Evolutionary conservation across 2,797 vertebrate genomes (phyloP).

Genomic region (Lutjanus campechanus): DNA sequence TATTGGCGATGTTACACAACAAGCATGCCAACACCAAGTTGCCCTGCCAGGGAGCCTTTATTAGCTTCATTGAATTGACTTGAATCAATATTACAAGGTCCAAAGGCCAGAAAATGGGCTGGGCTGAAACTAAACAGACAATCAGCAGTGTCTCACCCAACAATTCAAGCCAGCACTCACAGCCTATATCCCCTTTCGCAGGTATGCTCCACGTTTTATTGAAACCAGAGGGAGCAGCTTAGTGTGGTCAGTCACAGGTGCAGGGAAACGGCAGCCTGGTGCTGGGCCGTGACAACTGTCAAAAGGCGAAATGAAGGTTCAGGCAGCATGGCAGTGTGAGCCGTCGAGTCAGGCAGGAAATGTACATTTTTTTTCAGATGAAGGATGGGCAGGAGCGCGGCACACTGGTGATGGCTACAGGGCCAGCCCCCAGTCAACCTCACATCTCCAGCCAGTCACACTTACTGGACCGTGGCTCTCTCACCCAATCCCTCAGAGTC

Average conservation of each 20-base stretch:
- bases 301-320: slow-evolving; percentile 67
- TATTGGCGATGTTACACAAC: slow-evolving; percentile 44
- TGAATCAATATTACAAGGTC: slow-evolving; percentile 48
- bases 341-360: slow-evolving; percentile 61
- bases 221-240: slow-evolving; percentile 67
- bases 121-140: slow-evolving; percentile 33
- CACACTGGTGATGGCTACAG: slow-evolving; percentile 53
- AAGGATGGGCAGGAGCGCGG: slow-evolving; percentile 53
- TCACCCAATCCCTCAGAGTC: slow-evolving; percentile 71
- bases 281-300: slow-evolving; percentile 75
- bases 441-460: slow-evolving; percentile 72
- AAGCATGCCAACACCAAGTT: slow-evolving; percentile 39
- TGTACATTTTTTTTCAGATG: slow-evolving; percentile 60
- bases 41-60: slow-evolving; percentile 50
- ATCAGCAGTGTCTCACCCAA: slow-evolving; percentile 35
- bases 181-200: slow-evolving; percentile 23
- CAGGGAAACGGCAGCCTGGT: slow-evolving; percentile 55
- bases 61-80: slow-evolving; percentile 40
- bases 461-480: slow-evolving; percentile 69
- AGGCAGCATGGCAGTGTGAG: slow-evolving; percentile 62
- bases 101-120: slow-evolving; percentile 11
- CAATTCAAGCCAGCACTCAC: slow-evolving; percentile 35
- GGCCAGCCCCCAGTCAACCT: slow-evolving; percentile 58
- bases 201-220: slow-evolving; percentile 63
- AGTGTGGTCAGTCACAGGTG: slow-evolving; percentile 76